Evolutionary conservation across 2,888 invertebrate species (phyloP).

Genomic region (Leptothorax acervorum): DNA sequence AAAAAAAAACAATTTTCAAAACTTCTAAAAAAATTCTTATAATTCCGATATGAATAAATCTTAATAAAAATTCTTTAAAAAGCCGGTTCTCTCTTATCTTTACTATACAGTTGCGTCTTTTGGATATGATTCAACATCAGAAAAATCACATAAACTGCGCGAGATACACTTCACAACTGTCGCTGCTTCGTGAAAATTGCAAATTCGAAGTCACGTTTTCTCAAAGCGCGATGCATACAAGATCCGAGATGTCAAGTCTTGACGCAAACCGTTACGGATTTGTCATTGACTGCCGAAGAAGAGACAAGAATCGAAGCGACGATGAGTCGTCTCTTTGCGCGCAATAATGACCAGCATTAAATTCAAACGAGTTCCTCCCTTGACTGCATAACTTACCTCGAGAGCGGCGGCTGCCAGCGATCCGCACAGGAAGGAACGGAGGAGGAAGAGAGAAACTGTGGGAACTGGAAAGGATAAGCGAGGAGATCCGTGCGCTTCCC

Average conservation of each 20-base stretch:
- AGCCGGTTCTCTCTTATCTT: neutral
- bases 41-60: neutral
- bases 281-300: neutral
- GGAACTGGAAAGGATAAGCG: slow-evolving; percentile 66
- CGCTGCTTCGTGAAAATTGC: neutral
- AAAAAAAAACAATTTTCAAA: neutral
- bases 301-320: slow-evolving; percentile 12
- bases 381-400: slow-evolving; percentile 27
- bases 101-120: neutral
- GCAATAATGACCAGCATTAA: slow-evolving; percentile 35
- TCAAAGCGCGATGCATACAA: neutral
- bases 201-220: neutral
- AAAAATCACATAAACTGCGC: neutral
- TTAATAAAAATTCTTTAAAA: neutral
- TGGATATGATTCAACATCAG: neutral
- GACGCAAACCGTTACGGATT: neutral
- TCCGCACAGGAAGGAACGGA: slow-evolving; percentile 4
- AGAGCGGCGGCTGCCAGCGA: slow-evolving; percentile 9
- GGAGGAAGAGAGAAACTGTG: slow-evolving; percentile 61
- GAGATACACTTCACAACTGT: neutral
- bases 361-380: slow-evolving; percentile 50
- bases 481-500: slow-evolving; percentile 63
- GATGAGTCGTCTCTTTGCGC: slow-evolving; percentile 19
- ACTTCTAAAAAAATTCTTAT: neutral
- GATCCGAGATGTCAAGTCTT: neutral